Evolutionary conservation across 2,113 vertebrate species (phyloP).

Genomic region (Synodontis membranacea): DNA sequence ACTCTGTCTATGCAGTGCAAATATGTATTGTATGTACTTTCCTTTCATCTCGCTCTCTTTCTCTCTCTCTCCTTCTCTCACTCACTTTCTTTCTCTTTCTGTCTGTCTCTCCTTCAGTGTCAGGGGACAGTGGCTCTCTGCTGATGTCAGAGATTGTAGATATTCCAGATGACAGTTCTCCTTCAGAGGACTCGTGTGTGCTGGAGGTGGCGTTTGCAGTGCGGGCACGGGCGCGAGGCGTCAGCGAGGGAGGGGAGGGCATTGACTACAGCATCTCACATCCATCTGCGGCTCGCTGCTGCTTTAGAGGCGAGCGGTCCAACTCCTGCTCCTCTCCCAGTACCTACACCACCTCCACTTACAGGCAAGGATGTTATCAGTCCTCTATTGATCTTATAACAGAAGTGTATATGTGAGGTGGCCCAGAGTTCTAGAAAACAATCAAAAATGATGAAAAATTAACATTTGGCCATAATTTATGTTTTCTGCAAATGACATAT

Average conservation of each 20-base stretch:
- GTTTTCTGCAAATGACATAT: too few species aligned
- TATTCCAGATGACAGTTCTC: slow-evolving; percentile 91
- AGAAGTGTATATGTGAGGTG: not conserved
- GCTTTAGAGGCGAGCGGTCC: slow-evolving; percentile 83
- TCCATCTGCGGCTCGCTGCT: slow-evolving; percentile 73
- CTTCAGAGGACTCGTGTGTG: slow-evolving; percentile 92
- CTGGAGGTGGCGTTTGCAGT: slow-evolving; percentile 81
- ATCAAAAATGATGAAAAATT: not conserved
- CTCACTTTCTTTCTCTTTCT: not conserved
- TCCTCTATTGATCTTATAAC: not conserved
- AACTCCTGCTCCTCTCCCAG: slow-evolving; percentile 91
- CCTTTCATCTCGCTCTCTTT: not conserved
- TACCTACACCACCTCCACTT: slow-evolving; percentile 69
- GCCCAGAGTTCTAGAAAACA: not conserved
- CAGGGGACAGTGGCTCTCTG: slow-evolving; percentile 92
- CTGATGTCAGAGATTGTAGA: slow-evolving; percentile 92
- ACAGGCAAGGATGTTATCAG: slow-evolving; percentile 60
- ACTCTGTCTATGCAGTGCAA: not conserved
- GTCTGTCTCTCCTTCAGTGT: slow-evolving; percentile 68
- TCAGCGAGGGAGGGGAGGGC: slow-evolving; percentile 60
- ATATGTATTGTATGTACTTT: not conserved
- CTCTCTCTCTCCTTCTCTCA: not conserved
- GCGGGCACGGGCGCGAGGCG: slow-evolving; percentile 54
- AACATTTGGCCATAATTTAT: not conserved
- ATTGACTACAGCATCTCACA: slow-evolving; percentile 79